Conservation (phyloP, 2,888 invertebrate genomes). For the Caenorhabditis angaria region DNA sequence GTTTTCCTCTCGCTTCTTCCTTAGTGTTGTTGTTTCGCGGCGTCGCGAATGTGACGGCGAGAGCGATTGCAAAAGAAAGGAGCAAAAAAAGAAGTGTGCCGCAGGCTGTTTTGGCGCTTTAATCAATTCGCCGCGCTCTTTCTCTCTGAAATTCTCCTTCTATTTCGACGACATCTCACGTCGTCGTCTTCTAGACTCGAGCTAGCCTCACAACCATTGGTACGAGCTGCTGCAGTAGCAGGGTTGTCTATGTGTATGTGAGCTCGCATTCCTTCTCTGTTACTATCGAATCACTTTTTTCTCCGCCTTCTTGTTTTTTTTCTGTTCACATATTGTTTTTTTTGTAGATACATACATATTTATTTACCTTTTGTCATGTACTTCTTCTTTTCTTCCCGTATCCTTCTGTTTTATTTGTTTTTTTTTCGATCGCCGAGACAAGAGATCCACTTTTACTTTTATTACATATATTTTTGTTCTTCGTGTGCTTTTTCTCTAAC, state of each 20-base stretch:
- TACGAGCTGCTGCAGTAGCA: neutral
- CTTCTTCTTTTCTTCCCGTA: constrained; percentile 10
- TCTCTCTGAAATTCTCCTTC: constrained; percentile 18
- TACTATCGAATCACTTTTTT: constrained; percentile 3
- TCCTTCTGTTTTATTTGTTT: constrained; percentile 17
- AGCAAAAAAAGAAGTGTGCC: constrained; percentile 13
- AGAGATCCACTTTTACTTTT: constrained; percentile 8
- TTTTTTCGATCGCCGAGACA: constrained; percentile 6
- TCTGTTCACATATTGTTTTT: constrained; percentile 7
- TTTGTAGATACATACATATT: constrained; percentile 3
- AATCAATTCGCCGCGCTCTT: constrained; percentile 34
- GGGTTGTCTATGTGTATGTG: neutral
- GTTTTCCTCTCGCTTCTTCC: constrained; percentile 12
- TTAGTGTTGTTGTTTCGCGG: neutral
- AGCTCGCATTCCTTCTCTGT: constrained; percentile 2
- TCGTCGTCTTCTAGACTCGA: constrained; percentile 16
- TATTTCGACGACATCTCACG: constrained; percentile 13
- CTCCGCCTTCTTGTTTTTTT: constrained; percentile 1
- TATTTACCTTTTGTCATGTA: constrained; percentile 5
- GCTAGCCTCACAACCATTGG: constrained; percentile 10
- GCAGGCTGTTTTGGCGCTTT: constrained; percentile 48
- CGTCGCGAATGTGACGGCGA: neutral
- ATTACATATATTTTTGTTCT: constrained; percentile 9
- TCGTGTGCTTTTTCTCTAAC: constrained; percentile 9
- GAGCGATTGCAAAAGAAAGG: neutral